Conservation (phyloP, 2,797 vertebrate species). For the Leptodactylus fallax region DNA sequence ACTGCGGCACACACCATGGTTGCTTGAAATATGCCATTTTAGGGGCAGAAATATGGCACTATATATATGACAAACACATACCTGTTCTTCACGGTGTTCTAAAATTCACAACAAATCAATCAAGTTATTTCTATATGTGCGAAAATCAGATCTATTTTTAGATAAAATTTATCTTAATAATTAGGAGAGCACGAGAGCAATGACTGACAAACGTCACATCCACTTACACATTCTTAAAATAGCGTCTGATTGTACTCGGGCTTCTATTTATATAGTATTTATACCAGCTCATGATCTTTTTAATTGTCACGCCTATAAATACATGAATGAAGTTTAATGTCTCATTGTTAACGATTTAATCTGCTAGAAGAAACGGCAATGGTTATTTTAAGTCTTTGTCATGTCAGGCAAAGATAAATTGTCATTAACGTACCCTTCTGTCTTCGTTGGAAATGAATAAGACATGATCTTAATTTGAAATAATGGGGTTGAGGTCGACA, state of each 20-base stretch:
- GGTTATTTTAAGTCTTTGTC: not conserved
- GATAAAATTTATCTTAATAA: conserved; percentile 30
- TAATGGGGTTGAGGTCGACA: not conserved
- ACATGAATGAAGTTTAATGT: not conserved
- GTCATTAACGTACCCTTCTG: not conserved
- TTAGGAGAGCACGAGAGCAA: conserved; percentile 15
- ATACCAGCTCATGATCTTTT: not conserved
- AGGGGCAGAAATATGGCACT: not conserved
- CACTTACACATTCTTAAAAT: conserved; percentile 39
- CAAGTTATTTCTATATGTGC: conserved; percentile 64
- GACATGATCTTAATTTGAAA: not conserved
- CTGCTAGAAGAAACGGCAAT: not conserved
- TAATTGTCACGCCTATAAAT: conserved; percentile 11
- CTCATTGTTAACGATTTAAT: not conserved
- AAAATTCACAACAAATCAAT: conserved; percentile 63
- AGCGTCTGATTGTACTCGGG: conserved; percentile 21
- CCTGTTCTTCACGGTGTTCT: conserved; percentile 57
- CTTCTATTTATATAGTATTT: not conserved
- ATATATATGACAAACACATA: conserved; percentile 18
- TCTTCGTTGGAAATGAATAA: not conserved
- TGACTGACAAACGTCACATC: conserved; percentile 6
- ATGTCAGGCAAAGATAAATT: not conserved
- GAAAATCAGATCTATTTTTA: conserved; percentile 64
- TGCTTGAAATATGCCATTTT: no score
- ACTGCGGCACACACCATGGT: no score